phyloP scores from a whole-genome alignment of 2,888 invertebrate genomes.

The Anthrax anthrax region DNA sequence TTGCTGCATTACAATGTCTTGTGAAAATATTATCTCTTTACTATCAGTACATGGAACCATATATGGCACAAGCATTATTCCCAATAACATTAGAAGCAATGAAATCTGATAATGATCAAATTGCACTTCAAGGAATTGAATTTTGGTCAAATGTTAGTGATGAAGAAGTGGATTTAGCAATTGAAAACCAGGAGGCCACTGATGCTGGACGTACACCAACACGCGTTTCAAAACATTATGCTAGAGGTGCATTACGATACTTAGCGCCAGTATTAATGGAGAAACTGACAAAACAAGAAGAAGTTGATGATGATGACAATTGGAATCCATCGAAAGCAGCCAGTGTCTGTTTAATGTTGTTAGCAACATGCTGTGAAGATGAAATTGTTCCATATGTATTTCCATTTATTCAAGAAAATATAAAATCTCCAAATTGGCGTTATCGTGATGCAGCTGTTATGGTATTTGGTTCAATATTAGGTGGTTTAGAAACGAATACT shows the following conservation, averaged over 20 bases:
- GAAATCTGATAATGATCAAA: constrained; percentile 91
- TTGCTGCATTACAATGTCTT: constrained; percentile 94
- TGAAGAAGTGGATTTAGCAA: constrained; percentile 91
- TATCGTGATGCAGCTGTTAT: constrained; percentile 93
- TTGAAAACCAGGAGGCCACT: constrained; percentile 86
- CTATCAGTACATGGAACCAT: constrained; percentile 98
- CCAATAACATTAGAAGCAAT: constrained; percentile 97
- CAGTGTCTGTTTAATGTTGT: constrained; percentile 94
- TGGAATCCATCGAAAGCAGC: constrained; percentile 99
- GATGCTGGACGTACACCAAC: constrained; percentile 90
- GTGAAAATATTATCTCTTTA: constrained; percentile 96
- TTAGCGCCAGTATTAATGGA: constrained; percentile 88
- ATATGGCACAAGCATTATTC: constrained; percentile 96
- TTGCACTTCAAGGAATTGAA: constrained; percentile 96
- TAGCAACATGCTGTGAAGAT: constrained; percentile 95
- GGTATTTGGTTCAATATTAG: constrained; percentile 92
- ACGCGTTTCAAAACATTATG: constrained; percentile 88
- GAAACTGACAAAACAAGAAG: constrained; percentile 91
- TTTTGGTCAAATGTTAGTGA: constrained; percentile 99
- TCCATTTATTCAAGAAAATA: constrained; percentile 92
- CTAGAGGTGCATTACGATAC: constrained; percentile 93
- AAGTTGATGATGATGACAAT: constrained; percentile 94
- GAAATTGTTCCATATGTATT: constrained; percentile 90
- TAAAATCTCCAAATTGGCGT: constrained; percentile 85
- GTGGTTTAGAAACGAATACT: constrained; percentile 76